Evolutionary conservation across 2,113 vertebrate genomes (phyloP), one percentile per base, ranked within the genome.

Genomic region (Leucosticte australis): DNA sequence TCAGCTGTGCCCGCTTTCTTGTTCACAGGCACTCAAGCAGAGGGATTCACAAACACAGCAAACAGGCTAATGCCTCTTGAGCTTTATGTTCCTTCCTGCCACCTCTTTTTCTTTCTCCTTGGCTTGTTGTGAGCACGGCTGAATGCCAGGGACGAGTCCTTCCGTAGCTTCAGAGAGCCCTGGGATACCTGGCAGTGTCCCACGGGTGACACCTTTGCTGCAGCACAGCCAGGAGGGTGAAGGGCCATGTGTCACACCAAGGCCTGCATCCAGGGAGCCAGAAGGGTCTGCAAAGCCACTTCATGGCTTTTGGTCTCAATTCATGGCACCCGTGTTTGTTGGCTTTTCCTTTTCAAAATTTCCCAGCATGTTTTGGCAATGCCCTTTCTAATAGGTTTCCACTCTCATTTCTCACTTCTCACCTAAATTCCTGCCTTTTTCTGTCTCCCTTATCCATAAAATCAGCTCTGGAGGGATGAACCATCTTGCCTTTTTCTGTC

Each of bases 1-100:
- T 96, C 81, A 96, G 44, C 73, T 52, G 60, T 10, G 13, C 65
- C 92, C 5, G 10, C 53, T 50, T 89, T 19, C 94, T 90, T 95
- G 93, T 95, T 96, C 89, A 6, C 78, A 70, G 87, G 64, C 91
- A 91, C 93, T 96, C 96, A 95, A 96, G 92, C 94, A 94, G 87
- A 88, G 1, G 27, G 57, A 69, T 94, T 33, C 86, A 65, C 86
- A 96, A 95, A 96, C 86, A 96, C 60, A 62, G 91, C 79, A 89
- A 94, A 91, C 83, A 95, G 65, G 13, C 74, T 96, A 92, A 96
- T 96, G 89, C 83, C 89, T 96, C 96, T 97, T 77, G 74, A 94
- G 65, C 47, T 83, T 80, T 88, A 16, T 79, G 63, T 60, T 95
- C 87, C 90, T 94, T 94, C 96, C 95, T 96, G 95, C 67, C 84